Evolutionary conservation across 2,888 invertebrate species (phyloP), one percentile per base, ranked within the genome.

Genomic region (Ellobium chinense): DNA sequence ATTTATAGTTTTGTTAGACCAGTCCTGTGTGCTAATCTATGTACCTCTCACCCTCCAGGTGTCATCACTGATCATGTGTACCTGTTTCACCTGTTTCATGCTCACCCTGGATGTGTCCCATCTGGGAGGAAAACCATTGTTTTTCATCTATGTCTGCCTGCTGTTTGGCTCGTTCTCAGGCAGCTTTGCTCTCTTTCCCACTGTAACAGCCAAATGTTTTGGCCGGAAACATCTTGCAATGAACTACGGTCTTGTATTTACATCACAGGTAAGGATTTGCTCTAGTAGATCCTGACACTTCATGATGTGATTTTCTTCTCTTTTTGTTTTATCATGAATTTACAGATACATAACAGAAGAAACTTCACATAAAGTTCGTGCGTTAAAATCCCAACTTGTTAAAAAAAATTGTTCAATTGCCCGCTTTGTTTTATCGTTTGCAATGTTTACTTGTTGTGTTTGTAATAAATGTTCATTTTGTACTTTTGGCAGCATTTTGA

Each of bases 81-180:
- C 86, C n/a, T 37, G 75, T 37, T 85, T 88, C 74, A 81, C 85
- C 14, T 73, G 78, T 18, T 83, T 87, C 18, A 83, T 88, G 58
- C 79, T 89, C 82, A 85, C 87, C 3, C 82, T 91, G 62, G 73
- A 81, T 12, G 34, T 88, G 62, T 89, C 91, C 1, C 85, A 80
- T n/a, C 74, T 85, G 24, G 87, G 80, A 18, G 91, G 91, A 21
- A 85, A 88, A 76, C 72, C 82, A 60, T 82, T 91, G 82, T 93
- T 88, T 82, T 84, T 90, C 37, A 69, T 90, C 34, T 93, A 91
- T 90, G 86, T 92, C 4, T 91, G 91, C 84, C 84, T 88, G 7
- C 88, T 93, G 9, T 92, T 90, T 85, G 87, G 91, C 73, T 87
- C 88, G 5, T 92, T 92, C 84, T 91, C 91, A 39, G 93, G 92